A percentile compares a stretch with the other conserved stretches of the same genome.
Conservation (phyloP, 2,797 vertebrate species). For the Diplodus puntazzo region DNA sequence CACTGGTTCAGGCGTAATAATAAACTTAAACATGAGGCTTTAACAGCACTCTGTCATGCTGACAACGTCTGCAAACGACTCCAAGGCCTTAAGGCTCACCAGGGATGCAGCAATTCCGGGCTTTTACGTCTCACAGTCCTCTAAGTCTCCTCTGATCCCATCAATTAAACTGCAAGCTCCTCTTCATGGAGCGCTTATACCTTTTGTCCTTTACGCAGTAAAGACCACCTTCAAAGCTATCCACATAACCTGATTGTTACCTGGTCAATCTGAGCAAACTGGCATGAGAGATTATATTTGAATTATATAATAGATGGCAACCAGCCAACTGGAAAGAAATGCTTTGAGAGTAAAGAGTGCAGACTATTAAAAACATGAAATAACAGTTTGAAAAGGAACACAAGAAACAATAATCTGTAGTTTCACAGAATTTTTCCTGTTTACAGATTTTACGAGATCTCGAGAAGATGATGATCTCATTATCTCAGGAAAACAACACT, state of each 20-base stretch:
- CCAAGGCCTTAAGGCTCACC: slow-evolving; percentile 48
- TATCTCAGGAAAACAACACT: too few species aligned
- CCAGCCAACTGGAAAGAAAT: background rate
- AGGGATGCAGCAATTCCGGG: slow-evolving; percentile 47
- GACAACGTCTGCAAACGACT: slow-evolving; percentile 71
- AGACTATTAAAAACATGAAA: background rate
- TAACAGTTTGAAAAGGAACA: slow-evolving; percentile 14
- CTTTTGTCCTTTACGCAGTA: slow-evolving; percentile 62
- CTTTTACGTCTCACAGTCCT: slow-evolving; percentile 65
- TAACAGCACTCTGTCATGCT: slow-evolving; percentile 58
- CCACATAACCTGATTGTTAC: slow-evolving; percentile 27
- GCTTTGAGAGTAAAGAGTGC: background rate
- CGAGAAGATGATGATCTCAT: too few species aligned
- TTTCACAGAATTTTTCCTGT: too few species aligned
- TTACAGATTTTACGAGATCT: too few species aligned
- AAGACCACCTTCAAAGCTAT: slow-evolving; percentile 31
- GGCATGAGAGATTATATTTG: slow-evolving; percentile 18
- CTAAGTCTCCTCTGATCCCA: slow-evolving; percentile 73
- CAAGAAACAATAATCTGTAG: too few species aligned
- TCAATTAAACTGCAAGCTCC: slow-evolving; percentile 65
- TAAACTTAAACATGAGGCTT: slow-evolving; percentile 57
- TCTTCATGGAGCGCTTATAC: slow-evolving; percentile 64
- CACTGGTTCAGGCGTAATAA: slow-evolving; percentile 53
- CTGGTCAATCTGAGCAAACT: slow-evolving; percentile 38
- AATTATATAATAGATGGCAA: background rate